A percentile compares a stretch with the other conserved stretches of the same genome.
These are phyloP conservation scores for Drosophila nannoptera DNA, from an alignment of 1,140 invertebrate species.

Conservation along the genomic window DNA sequence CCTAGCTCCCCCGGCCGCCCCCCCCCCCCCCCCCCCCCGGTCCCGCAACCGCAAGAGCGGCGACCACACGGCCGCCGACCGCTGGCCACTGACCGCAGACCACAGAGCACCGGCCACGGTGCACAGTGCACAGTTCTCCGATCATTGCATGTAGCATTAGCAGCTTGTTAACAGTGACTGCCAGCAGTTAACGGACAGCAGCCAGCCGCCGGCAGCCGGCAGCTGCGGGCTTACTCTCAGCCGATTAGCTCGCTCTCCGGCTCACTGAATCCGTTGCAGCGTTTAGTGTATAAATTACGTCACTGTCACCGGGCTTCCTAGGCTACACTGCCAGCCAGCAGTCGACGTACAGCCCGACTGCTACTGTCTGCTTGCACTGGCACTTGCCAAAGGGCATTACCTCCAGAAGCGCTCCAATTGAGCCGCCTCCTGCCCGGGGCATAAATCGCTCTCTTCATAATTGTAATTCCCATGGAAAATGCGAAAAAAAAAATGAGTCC, in stretches of 20 bases:
- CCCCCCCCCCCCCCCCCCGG: background rate
- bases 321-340: background rate
- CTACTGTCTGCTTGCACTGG: too few relatives aligned
- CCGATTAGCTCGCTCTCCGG: too few relatives aligned
- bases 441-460: constrained; percentile 26
- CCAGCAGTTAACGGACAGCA: constrained; percentile 21
- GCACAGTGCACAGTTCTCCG: background rate
- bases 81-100: background rate
- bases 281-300: constrained; percentile 28
- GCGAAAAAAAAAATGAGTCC: too few relatives aligned
- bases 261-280: background rate
- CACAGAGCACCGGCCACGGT: background rate
- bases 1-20: background rate
- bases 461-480: constrained; percentile 39
- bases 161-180: constrained; percentile 53
- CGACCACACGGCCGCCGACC: background rate
- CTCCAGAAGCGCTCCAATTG: too few relatives aligned
- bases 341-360: background rate
- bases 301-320: constrained; percentile 6
- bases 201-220: background rate
- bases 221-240: too few relatives aligned
- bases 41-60: background rate
- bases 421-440: too few relatives aligned
- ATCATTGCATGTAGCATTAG: constrained; percentile 41
- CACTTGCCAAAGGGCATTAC: too few relatives aligned